Evolutionary conservation across 1,140 invertebrate species (phyloP).

Genomic region (Brachionus sp.): DNA sequence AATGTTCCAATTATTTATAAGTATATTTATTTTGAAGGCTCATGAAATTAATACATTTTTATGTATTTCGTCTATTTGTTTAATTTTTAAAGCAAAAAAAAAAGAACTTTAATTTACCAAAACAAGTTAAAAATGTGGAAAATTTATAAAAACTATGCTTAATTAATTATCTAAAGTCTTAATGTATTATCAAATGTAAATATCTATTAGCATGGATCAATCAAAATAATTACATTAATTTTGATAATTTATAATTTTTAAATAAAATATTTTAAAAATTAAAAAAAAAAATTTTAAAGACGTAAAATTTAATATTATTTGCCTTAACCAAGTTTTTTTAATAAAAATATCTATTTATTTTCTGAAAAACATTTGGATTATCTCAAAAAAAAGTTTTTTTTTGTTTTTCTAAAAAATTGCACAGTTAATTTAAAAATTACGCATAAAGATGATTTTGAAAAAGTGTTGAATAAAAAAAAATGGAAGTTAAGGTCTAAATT

Average conservation of each 20-base stretch:
- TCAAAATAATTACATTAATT: background rate
- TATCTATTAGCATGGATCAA: background rate
- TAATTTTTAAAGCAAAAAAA: background rate
- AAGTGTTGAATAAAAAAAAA: too few species aligned
- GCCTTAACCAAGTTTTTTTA: background rate
- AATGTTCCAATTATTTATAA: background rate
- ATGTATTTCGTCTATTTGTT: background rate
- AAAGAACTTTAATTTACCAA: background rate
- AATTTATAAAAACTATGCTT: background rate
- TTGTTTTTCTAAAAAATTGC: too few species aligned
- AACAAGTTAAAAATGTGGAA: background rate
- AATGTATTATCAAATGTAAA: background rate
- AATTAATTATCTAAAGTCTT: background rate
- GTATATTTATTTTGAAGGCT: background rate
- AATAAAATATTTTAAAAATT: background rate
- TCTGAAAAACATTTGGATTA: too few species aligned
- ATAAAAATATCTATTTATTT: background rate
- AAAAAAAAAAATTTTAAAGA: too few species aligned
- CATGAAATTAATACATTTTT: background rate
- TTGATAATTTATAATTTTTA: background rate
- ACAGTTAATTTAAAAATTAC: too few species aligned
- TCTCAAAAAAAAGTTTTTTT: too few species aligned
- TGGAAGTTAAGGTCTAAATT: too few species aligned
- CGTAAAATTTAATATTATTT: too few species aligned
- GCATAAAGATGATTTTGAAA: too few species aligned